Base-by-base conservation (phyloP, 2,888 invertebrate species). In the Phrixothrix hirtus region DNA sequence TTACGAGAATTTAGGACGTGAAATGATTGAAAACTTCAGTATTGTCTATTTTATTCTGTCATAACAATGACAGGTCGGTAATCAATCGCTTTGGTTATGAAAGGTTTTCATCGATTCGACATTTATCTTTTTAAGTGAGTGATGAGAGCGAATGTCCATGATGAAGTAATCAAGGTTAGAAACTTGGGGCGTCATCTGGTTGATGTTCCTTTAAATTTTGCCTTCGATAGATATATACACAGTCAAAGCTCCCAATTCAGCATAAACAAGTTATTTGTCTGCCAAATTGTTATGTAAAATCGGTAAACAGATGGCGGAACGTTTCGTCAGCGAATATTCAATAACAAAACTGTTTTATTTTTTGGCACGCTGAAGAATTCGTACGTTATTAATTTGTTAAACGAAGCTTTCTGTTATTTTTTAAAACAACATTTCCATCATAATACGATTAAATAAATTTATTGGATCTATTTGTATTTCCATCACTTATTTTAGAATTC, bases 191-290 rank as follows among this genome's bases (percentile, higher is more conserved):
- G n/a, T n/a, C n/a, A n/a, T n/a, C 26, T 26, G 9, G 9, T 25
- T 36, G 36, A 21, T 4, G 2, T 16, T 34, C 34, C 17, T 16
- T 25, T 21, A 36, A 32, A 32, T 32, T 6, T 10, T n/a, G 26
- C 14, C 14, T 30, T 2, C 7, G 29, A 30, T 42, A 25, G 6
- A 32, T 16, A 32, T 16, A 42, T 27, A 43, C 43, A 34, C 31
- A 44, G 34, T 44, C 39, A 17, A 36, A 49, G 42, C 35, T 35
- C 12, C 36, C 42, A 15, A 49, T 49, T 49, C 37, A 10, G 43
- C 30, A 49, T 49, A 49, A 43, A 43, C 49, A 49, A 37, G 43
- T 49, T 49, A 43, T 49, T 48, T 45, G 29, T 29, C 32, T 43
- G 49, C 49, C 49, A 43, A 42, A 37, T 37, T 26, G 37, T 49